phyloP scores from a whole-genome alignment of 2,888 invertebrate genomes.

The Tipula confusa region DNA sequence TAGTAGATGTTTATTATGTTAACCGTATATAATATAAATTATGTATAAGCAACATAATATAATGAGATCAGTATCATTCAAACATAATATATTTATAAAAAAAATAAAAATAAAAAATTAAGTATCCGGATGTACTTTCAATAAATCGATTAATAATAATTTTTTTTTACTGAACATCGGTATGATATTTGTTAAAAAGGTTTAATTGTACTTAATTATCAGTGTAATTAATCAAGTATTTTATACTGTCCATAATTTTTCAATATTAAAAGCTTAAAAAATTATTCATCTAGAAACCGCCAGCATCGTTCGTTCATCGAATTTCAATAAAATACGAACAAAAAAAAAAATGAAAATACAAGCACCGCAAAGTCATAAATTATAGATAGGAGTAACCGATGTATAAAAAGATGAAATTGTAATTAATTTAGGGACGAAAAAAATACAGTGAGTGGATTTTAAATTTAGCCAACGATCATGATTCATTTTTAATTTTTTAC shows the following conservation, averaged over 20 bases:
- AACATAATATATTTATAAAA: neutral
- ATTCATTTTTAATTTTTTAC: no score
- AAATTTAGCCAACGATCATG: no score
- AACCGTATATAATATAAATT: neutral
- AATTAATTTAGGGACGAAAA: neutral
- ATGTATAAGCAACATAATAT: neutral
- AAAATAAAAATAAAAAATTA: no score
- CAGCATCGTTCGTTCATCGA: neutral
- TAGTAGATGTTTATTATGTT: no score
- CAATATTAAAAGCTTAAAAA: conserved; percentile 20
- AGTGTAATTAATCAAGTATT: neutral
- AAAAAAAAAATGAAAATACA: neutral
- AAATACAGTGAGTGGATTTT: no score
- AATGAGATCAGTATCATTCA: neutral
- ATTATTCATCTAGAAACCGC: neutral
- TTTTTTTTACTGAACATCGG: no score
- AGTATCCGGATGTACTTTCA: neutral
- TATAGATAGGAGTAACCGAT: neutral
- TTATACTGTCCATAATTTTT: neutral
- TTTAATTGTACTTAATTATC: conserved; percentile 6
- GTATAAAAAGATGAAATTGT: neutral
- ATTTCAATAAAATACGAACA: neutral
- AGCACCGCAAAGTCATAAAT: neutral
- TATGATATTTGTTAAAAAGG: neutral
- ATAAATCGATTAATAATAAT: conserved; percentile 20